phyloP scores from a whole-genome alignment of 2,797 vertebrate species.

The Enteromius treurensis region DNA sequence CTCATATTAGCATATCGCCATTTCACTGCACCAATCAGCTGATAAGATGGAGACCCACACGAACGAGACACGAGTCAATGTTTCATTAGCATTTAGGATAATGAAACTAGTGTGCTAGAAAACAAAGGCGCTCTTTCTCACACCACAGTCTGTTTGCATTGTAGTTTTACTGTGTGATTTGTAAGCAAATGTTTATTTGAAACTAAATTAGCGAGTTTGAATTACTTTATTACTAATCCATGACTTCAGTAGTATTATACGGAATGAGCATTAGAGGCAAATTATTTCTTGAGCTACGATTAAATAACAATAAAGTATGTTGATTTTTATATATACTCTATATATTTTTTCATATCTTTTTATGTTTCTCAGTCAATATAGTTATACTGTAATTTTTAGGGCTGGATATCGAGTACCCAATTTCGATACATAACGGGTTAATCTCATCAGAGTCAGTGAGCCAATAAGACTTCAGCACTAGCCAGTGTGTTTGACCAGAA shows the following conservation, averaged over 20 bases:
- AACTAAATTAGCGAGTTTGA: background rate
- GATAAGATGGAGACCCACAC: slow-evolving; percentile 33
- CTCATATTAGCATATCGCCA: slow-evolving; percentile 34
- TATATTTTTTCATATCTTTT: background rate
- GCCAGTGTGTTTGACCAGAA: too few species aligned
- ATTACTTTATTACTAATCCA: background rate
- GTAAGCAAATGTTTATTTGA: slow-evolving; percentile 9
- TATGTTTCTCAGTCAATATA: background rate
- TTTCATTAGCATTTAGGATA: slow-evolving; percentile 48
- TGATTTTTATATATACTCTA: background rate
- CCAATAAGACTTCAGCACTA: too few species aligned
- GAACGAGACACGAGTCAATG: slow-evolving; percentile 22
- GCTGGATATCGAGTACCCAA: too few species aligned
- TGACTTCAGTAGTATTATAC: background rate
- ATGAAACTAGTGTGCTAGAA: slow-evolving; percentile 42
- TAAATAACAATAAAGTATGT: background rate
- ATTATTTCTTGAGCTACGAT: background rate
- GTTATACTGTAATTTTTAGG: too few species aligned
- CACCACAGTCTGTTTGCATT: background rate
- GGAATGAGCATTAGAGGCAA: background rate
- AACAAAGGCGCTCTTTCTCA: slow-evolving; percentile 47
- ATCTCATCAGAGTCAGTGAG: too few species aligned
- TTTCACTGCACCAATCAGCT: slow-evolving; percentile 41
- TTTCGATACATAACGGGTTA: too few species aligned
- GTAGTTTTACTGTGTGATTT: slow-evolving; percentile 49